Base-by-base conservation (phyloP, 2,888 invertebrate genomes). In the Invenusta paracnida region DNA sequence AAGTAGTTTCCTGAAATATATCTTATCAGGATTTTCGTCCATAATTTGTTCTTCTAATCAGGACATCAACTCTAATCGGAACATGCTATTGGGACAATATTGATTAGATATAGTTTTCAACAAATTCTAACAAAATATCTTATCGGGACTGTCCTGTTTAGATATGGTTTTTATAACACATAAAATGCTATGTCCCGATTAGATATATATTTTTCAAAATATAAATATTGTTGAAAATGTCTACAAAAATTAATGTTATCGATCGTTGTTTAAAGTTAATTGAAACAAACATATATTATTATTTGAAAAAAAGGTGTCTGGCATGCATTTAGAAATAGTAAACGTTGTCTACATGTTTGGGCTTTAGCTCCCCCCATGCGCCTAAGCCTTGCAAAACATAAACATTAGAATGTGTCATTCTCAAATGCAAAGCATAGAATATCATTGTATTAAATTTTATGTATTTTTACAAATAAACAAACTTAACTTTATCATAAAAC, bases 231-330 rank as follows among this genome's bases (percentile, higher is more conserved):
- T 73, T 2, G 23, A 73, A 73, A 73, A 23, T 73, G 73, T 73
- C 73, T 73, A 73, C 73, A 73, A 73, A n/a, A 73, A 73, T 23
- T 73, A 73, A 73, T 73, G 73, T 73, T 73, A 73, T 73, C 73
- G 73, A 25, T 23, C 27, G 73, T 73, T 73, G 5, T 73, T n/a
- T 73, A n/a, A 73, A 73, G 48, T 48, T 48, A 48, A 48, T 48
- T 48, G 17, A 48, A 48, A 48, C 48, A 48, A 48, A 48, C n/a
- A 48, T 17, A 48, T 48, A 48, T 48, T 48, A 48, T 48, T 48
- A 48, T 48, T 48, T 48, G 48, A 48, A 48, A 48, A 48, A 11
- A 48, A 17, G 11, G 48, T 48, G 11, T 48, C 17, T 48, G 17
- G 48, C 5, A 48, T n/a, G n/a, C n/a, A n/a, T n/a, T n/a, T n/a